Percentiles rank a stretch among this genome's conserved stretches.
phyloP scores from a whole-genome alignment of 1,140 invertebrate genomes.

The Augochlora pura region DNA sequence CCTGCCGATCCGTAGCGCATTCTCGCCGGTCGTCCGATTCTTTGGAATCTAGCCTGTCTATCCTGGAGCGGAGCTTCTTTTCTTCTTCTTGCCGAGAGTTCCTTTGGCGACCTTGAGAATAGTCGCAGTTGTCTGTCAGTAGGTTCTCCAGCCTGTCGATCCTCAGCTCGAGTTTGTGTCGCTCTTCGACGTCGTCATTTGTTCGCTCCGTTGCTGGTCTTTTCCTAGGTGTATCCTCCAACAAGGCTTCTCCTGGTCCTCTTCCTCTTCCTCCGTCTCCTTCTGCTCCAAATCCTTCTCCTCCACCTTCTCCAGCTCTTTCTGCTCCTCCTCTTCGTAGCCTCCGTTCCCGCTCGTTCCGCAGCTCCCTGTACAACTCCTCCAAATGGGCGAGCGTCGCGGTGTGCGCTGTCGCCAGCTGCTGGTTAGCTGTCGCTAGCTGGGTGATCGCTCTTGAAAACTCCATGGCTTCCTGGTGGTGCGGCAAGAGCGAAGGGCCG shows the following conservation, averaged over 20 bases:
- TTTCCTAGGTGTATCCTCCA: constrained; percentile 9
- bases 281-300: too few species aligned
- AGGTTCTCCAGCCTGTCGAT: constrained; percentile 44
- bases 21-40: neutral
- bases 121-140: neutral
- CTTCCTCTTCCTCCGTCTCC: too few species aligned
- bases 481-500: constrained; percentile 38
- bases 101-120: neutral
- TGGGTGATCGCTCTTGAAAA: constrained; percentile 71
- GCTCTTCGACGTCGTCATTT: neutral
- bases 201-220: constrained; percentile 16
- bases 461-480: constrained; percentile 56
- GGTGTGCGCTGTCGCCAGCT: constrained; percentile 71
- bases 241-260: constrained; percentile 1
- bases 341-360: constrained; percentile 50
- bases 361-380: constrained; percentile 68
- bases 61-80: constrained; percentile 19
- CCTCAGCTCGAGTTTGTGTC: constrained; percentile 21
- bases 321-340: too few species aligned
- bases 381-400: constrained; percentile 72
- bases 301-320: too few species aligned
- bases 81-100: neutral
- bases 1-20: neutral
- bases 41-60: constrained; percentile 46
- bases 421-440: constrained; percentile 75